Evolutionary conservation across 2,113 vertebrate species (phyloP), one percentile per base, ranked within the genome.

Genomic region (Embiotoca jacksoni): DNA sequence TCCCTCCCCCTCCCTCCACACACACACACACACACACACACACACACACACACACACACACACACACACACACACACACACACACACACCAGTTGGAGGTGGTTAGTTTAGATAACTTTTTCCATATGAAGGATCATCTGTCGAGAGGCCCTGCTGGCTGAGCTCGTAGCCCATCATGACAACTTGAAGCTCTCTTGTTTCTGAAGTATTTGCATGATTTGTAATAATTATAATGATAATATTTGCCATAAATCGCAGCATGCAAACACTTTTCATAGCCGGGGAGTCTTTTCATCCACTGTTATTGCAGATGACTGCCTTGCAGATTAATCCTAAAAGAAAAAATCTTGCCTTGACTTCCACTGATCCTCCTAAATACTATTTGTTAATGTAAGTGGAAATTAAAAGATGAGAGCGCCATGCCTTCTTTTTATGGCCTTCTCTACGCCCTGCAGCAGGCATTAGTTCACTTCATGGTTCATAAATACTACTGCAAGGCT

Each of bases 101-200:
- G 65, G 16, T 55, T 35, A 56, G 66, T 78, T 72, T 79, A 3
- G 61, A 71, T 82, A 72, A 70, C 49, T 41, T 46, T 49, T 52
- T 44, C 36, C 39, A 32, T 57, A 50, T 73, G 59, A 80, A 68
- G 72, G 46, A 59, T 80, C 49, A 49, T 80, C 62, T 55, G 49
- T 72, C 54, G 9, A 44, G 54, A 72, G 0, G 41, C 32, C 36
- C 37, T 10, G 52, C 46, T 46, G 46, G 44, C 4, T 59, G n/a
- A 23, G 6, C 6, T 56, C 37, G 8, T 60, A 39, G 54, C 39
- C 14, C 64, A 71, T 23, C 23, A 23, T 23, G 23, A 23, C 23
- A 23, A 23, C 23, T 23, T 23, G 23, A 23, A 23, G 23, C 23
- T 23, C 23, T 23, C 23, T 23, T 23, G 23, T 23, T 23, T 23